Evolutionary conservation across 2,797 vertebrate species (phyloP).

Genomic region (Oophaga sylvatica): DNA sequence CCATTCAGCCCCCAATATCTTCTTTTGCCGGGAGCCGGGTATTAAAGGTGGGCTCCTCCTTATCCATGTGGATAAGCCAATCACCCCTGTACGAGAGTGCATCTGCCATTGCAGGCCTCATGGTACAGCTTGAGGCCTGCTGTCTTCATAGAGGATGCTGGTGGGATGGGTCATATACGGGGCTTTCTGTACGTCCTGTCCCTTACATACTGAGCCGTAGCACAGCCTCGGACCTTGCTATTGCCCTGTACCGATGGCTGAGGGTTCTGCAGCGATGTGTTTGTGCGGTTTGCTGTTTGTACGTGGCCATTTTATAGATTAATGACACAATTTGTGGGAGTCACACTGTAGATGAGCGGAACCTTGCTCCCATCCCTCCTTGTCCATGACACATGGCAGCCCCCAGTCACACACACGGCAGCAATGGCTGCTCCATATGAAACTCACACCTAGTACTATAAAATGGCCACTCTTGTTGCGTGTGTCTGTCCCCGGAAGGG

Average conservation of each 20-base stretch:
- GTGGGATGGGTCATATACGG: background rate
- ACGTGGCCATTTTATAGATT: slow-evolving; percentile 95
- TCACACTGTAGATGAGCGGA: background rate
- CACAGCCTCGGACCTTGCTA: background rate
- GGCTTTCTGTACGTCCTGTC: background rate
- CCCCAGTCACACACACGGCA: background rate
- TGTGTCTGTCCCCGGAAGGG: slow-evolving; percentile 99
- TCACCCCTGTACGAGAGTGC: background rate
- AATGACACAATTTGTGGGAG: background rate
- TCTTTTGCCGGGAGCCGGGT: background rate
- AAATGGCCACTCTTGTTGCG: slow-evolving; percentile 97
- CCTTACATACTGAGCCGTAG: background rate
- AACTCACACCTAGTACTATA: slow-evolving; percentile 72
- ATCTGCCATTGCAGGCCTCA: background rate
- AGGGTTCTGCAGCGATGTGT: slow-evolving; percentile 86
- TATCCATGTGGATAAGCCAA: background rate
- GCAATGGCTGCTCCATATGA: background rate
- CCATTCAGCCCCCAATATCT: slow-evolving; percentile 47
- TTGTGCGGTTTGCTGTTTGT: slow-evolving; percentile 92
- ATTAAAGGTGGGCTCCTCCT: background rate
- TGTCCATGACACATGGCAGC: too few species aligned
- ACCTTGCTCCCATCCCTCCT: too few species aligned
- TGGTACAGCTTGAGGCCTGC: background rate
- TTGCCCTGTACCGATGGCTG: slow-evolving; percentile 65
- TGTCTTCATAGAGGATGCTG: background rate